A percentile compares a stretch with the other conserved stretches of the same genome.
Conservation (phyloP, 2,113 vertebrate genomes). For the Corvus hawaiiensis region DNA sequence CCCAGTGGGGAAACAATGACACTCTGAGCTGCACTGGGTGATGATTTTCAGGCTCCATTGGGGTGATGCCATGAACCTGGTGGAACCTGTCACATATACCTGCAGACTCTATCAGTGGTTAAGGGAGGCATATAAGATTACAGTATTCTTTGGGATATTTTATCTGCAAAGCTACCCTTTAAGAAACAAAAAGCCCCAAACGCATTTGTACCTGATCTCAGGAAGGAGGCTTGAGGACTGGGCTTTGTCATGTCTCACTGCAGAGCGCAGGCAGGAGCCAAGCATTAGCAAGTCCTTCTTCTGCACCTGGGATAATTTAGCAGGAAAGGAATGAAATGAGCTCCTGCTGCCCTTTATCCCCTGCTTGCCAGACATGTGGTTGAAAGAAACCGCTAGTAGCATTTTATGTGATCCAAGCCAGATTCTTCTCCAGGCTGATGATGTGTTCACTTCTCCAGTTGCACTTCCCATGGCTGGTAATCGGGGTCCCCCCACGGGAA, state of each 20-base stretch:
- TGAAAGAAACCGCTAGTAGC: not conserved
- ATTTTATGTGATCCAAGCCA: rapidly evolving
- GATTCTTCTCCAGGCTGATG: not conserved
- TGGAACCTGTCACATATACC: not conserved
- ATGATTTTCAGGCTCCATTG: rapidly evolving
- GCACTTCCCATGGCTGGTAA: rapidly evolving
- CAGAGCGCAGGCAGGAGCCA: not conserved
- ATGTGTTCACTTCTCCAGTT: not conserved
- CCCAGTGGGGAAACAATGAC: not conserved
- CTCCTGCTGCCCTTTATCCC: not conserved
- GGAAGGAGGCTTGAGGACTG: not conserved
- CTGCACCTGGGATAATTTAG: not conserved
- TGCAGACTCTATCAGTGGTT: not conserved
- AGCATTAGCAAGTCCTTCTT: not conserved
- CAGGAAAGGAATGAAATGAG: not conserved
- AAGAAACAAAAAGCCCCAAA: not conserved
- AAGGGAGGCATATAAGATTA: not conserved
- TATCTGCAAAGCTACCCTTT: not conserved
- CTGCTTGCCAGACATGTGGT: not conserved
- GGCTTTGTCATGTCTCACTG: not conserved
- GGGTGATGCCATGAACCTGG: not conserved
- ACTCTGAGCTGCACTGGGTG: rapidly evolving
- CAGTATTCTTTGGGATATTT: not conserved
- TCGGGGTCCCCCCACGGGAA: rapidly evolving
- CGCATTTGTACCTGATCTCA: not conserved